Evolutionary conservation across 2,797 vertebrate genomes (phyloP).

Genomic region (Selene dorsalis): DNA sequence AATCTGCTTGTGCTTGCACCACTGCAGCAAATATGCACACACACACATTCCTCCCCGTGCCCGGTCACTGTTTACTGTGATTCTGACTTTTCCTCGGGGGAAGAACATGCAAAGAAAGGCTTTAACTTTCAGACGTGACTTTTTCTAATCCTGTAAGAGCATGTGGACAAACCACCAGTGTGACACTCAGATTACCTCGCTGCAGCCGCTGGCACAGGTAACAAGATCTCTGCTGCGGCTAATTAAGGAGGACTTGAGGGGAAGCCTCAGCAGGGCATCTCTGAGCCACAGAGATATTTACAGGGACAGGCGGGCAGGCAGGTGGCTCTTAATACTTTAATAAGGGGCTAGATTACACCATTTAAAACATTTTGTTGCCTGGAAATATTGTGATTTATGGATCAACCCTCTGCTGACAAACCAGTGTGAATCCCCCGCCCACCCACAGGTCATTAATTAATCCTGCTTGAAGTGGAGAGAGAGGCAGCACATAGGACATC

Average conservation of each 20-base stretch:
- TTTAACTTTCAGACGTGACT: constrained; percentile 15
- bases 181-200: constrained; percentile 47
- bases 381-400: constrained; percentile 28
- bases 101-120: background rate
- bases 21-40: background rate
- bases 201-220: constrained; percentile 41
- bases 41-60: constrained; percentile 34
- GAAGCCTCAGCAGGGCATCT: constrained; percentile 19
- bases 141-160: constrained; percentile 26
- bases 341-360: constrained; percentile 4
- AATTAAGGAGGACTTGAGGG: constrained; percentile 47
- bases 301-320: constrained; percentile 12
- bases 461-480: constrained; percentile 17
- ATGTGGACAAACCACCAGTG: background rate
- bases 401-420: background rate
- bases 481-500: background rate
- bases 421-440: background rate
- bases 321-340: constrained; percentile 32
- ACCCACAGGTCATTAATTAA: background rate
- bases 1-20: constrained; percentile 51
- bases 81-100: constrained; percentile 6
- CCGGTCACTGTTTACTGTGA: background rate
- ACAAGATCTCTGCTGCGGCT: constrained; percentile 46
- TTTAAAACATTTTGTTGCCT: background rate
- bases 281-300: constrained; percentile 12